phyloP scores from a whole-genome alignment of 2,888 invertebrate species.

The Proisotoma minuta region DNA sequence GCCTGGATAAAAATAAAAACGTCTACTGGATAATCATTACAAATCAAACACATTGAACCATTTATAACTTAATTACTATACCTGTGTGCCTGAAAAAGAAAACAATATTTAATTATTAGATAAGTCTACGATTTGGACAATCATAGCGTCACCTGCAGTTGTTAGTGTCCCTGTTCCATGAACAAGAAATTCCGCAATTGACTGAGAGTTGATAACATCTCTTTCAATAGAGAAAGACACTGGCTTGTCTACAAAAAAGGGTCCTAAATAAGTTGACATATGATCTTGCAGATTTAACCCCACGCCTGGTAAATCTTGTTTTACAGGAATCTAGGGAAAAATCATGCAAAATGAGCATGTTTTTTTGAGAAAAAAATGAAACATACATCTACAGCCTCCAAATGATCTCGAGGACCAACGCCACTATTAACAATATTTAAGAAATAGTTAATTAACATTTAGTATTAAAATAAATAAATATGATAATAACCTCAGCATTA shows the following conservation, averaged over 20 bases:
- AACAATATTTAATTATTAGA: no score
- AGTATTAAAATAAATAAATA: background rate
- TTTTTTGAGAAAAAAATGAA: background rate
- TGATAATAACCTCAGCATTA: constrained; percentile 20
- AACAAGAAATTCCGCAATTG: constrained; percentile 26
- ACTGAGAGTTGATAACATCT: constrained; percentile 32
- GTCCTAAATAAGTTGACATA: constrained; percentile 33
- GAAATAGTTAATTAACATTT: no score
- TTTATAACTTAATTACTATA: no score
- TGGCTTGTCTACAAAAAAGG: constrained; percentile 33
- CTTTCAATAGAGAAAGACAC: constrained; percentile 33
- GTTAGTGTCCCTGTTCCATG: constrained; percentile 32
- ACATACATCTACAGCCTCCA: constrained; percentile 6
- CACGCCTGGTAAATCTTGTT: constrained; percentile 36
- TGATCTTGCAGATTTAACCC: constrained; percentile 43
- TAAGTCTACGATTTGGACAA: no score
- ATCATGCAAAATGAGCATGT: background rate
- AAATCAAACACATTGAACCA: no score
- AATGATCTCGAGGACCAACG: constrained; percentile 21
- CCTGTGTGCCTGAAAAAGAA: no score
- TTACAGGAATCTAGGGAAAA: constrained; percentile 28
- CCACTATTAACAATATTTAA: constrained; percentile 20
- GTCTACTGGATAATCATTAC: no score
- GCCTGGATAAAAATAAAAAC: no score
- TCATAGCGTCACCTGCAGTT: constrained; percentile 33